Evolutionary conservation across 2,888 invertebrate species (phyloP).

Genomic region (Xestia rhomboidea): DNA sequence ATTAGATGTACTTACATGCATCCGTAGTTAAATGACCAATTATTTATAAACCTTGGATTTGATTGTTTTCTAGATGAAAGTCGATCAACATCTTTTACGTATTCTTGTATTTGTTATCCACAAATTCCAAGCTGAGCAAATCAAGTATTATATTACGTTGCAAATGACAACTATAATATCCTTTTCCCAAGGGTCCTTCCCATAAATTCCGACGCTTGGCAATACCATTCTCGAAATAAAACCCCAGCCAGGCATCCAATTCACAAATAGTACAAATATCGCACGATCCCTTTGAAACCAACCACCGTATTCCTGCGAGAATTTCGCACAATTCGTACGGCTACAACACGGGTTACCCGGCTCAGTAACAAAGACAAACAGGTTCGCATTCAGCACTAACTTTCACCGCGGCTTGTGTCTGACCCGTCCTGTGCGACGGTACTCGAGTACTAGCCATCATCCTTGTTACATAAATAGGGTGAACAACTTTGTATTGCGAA

Average conservation of each 20-base stretch:
- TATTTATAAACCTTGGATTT: background rate
- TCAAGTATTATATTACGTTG: background rate
- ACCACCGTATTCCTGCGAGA: background rate
- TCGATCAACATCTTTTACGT: background rate
- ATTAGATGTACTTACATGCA: background rate
- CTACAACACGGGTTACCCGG: background rate
- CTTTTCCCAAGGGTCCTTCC: background rate
- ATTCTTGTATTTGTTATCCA: background rate
- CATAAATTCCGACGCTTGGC: background rate
- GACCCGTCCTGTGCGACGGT: constrained; percentile 22
- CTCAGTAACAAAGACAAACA: constrained; percentile 46
- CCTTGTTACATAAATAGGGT: constrained; percentile 46
- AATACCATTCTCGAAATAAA: constrained; percentile 7
- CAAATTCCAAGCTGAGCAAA: background rate
- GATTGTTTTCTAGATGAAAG: background rate
- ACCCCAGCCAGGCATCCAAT: constrained; percentile 7
- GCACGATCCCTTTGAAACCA: constrained; percentile 13
- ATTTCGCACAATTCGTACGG: constrained; percentile 11
- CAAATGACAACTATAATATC: background rate
- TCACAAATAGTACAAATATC: constrained; percentile 18
- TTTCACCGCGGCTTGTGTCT: constrained; percentile 52
- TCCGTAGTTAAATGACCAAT: background rate
- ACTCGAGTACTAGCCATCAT: constrained; percentile 29
- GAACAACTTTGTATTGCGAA: background rate
- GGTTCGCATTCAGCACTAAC: constrained; percentile 49